A percentile compares a stretch with the other conserved stretches of the same genome.
phyloP scores from a whole-genome alignment of 2,797 vertebrate genomes.

The Syndactyla subalaris region DNA sequence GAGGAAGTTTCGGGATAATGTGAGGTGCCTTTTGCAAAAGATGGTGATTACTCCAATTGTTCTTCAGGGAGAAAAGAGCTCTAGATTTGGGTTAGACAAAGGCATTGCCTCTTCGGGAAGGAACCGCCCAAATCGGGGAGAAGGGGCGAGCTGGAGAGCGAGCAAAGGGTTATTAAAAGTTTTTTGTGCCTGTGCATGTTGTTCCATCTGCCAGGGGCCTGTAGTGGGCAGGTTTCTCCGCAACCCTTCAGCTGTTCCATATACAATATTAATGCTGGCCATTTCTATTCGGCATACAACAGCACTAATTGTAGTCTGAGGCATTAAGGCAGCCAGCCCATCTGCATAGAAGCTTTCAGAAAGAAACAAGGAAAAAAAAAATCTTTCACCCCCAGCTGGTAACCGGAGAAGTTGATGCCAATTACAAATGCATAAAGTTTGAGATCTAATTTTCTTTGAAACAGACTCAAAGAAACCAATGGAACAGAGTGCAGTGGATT shows the following conservation, averaged over 20 bases:
- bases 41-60: not conserved
- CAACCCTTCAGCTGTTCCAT: conserved; percentile 91
- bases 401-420: conserved; percentile 79
- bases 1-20: not conserved
- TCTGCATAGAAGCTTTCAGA: conserved; percentile 86
- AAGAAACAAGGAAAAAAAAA: conserved; percentile 73
- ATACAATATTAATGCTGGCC: conserved; percentile 96
- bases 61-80: not conserved
- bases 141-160: conserved; percentile 14
- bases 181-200: conserved; percentile 70
- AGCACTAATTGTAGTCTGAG: conserved; percentile 82
- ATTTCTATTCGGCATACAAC: conserved; percentile 81
- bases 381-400: conserved; percentile 83
- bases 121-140: conserved; percentile 49
- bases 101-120: conserved; percentile 78
- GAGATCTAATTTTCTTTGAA: conserved; percentile 74
- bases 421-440: conserved; percentile 85
- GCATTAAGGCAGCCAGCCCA: conserved; percentile 83
- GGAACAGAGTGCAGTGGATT: conserved; percentile 25
- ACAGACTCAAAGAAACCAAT: conserved; percentile 56
- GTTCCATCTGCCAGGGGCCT: conserved; percentile 96
- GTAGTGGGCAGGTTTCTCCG: conserved; percentile 76
- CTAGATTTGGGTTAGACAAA: conserved; percentile 79
- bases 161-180: conserved; percentile 84
- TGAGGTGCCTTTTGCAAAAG: not conserved